Evolutionary conservation across 2,888 invertebrate genomes (phyloP).

Genomic region (Helobdella robusta): DNA sequence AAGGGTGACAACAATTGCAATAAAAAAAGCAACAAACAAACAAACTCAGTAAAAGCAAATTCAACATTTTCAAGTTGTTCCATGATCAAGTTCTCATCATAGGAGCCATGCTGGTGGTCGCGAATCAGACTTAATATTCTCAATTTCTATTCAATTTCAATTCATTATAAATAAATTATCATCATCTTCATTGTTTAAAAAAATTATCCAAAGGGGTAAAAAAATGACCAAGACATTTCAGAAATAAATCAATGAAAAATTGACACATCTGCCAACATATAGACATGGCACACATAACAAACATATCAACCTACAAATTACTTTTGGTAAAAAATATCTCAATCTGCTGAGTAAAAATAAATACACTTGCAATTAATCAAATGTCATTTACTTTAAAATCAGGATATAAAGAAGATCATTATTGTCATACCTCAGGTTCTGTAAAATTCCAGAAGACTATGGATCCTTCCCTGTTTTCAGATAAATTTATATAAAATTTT

Average conservation of each 20-base stretch:
- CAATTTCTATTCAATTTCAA: constrained; percentile 37
- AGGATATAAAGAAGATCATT: not conserved
- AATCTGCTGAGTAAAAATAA: no score
- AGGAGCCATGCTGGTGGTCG: constrained; percentile 49
- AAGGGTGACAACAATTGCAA: no score
- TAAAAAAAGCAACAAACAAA: not conserved
- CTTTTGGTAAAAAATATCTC: no score
- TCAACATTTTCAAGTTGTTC: constrained; percentile 75
- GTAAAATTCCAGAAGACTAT: constrained; percentile 60
- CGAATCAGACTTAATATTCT: constrained; percentile 29
- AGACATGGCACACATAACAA: no score
- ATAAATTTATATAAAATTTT: no score
- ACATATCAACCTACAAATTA: no score
- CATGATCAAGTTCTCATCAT: constrained; percentile 60
- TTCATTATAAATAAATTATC: not conserved
- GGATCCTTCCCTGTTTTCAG: constrained; percentile 78
- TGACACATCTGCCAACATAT: no score
- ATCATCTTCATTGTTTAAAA: no score
- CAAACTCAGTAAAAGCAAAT: constrained; percentile 51
- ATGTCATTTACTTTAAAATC: not conserved
- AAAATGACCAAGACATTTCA: no score
- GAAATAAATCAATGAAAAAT: no score
- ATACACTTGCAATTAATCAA: no score
- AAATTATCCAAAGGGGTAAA: no score
- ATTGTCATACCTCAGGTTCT: constrained; percentile 40